Percentiles rank a stretch among this genome's conserved stretches.
Evolutionary conservation across 35 echinoderm and acorn worm genomes (phyloP).

Genomic region (Eucidaris tribuloides): DNA sequence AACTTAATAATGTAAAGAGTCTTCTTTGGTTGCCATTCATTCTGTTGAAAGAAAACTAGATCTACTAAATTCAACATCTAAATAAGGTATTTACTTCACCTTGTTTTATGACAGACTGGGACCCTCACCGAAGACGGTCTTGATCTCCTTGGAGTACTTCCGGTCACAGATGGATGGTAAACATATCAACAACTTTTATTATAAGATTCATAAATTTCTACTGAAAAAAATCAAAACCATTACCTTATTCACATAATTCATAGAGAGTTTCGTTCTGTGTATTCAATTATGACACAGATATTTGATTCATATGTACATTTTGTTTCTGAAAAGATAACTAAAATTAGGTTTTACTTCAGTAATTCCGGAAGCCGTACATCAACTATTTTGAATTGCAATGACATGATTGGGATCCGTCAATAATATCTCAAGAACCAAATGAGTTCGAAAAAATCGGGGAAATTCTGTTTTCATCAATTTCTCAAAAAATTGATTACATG

Average conservation of each 20-base stretch:
- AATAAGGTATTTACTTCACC: neutral
- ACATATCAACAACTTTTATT: neutral
- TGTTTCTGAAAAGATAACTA: neutral
- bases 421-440: too few relatives aligned
- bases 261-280: neutral
- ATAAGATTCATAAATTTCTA: neutral
- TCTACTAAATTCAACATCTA: neutral
- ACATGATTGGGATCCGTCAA: too few relatives aligned
- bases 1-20: neutral
- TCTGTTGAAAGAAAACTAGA: neutral
- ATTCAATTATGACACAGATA: neutral
- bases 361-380: too few relatives aligned
- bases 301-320: neutral
- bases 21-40: neutral
- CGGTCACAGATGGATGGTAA: conserved; percentile 16
- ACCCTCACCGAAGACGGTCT: conserved; percentile 92
- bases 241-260: neutral
- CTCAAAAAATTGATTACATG: too few relatives aligned
- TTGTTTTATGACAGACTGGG: conserved; percentile 65
- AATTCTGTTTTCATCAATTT: too few relatives aligned
- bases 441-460: too few relatives aligned
- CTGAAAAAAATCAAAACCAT: too few relatives aligned
- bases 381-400: too few relatives aligned
- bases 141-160: conserved; percentile 70
- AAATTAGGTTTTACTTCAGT: neutral